phyloP scores from a whole-genome alignment of 2,888 invertebrate species.

The Linyphia triangularis region DNA sequence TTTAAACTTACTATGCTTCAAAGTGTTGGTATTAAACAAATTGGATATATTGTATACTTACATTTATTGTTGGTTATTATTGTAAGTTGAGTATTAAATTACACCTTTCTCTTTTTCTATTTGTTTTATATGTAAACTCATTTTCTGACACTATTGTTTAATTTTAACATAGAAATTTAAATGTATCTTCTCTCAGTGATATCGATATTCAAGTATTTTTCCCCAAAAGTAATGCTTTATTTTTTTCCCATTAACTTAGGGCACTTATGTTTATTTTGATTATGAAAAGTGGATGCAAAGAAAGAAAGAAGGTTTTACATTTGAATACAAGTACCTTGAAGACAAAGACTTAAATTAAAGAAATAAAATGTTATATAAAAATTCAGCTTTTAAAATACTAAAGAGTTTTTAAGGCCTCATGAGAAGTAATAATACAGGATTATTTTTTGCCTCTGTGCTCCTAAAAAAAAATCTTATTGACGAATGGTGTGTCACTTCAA shows the following conservation, averaged over 20 bases:
- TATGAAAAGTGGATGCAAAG: conserved; percentile 99
- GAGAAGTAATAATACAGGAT: conserved; percentile 52
- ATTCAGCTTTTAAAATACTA: conserved; percentile 22
- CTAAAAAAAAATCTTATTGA: conserved; percentile 7
- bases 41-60: too few relatives aligned
- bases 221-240: background rate
- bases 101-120: too few relatives aligned
- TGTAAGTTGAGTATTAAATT: too few relatives aligned
- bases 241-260: conserved; percentile 83
- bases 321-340: conserved; percentile 99
- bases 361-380: conserved; percentile 8
- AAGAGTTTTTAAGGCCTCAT: conserved; percentile 59
- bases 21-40: too few relatives aligned
- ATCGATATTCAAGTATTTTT: background rate
- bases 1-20: too few relatives aligned
- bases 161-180: too few relatives aligned
- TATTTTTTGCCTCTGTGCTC: conserved; percentile 33
- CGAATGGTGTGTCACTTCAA: background rate
- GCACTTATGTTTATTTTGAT: conserved; percentile 99
- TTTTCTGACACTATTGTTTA: too few relatives aligned
- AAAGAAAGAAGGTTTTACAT: conserved; percentile 99
- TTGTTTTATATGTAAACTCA: too few relatives aligned
- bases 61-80: too few relatives aligned
- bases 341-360: conserved; percentile 97
- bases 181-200: too few relatives aligned